Base-by-base conservation (phyloP, 2,797 vertebrate species). In the Sternotherus odoratus region DNA sequence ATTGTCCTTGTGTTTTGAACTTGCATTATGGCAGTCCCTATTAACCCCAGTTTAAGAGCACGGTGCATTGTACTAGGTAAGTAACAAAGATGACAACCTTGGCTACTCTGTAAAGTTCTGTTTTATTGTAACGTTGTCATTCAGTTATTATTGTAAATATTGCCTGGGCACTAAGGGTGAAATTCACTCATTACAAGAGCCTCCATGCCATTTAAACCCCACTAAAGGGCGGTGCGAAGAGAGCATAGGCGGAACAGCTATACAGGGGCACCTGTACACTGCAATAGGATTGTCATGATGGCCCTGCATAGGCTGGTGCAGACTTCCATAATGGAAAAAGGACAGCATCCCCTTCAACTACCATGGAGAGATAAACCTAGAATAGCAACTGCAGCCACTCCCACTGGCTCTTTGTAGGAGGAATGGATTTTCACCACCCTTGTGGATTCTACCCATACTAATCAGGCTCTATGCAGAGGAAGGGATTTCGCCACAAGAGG, bases 241-340 rank as follows among this genome's bases (percentile, higher is more conserved):
- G 23, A 74, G 46, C 12, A 26, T 15, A 39, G 49, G 57, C 81
- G 56, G 56, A 63, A 77, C 83, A 93, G 48, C 80, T 46, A 79
- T 53, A 43, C 50, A n/a, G 82, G 39, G 66, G 57, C 81, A 95
- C 85, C 82, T 77, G 77, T 53, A 79, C 19, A 46, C 1, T 1
- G 39, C 1, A 57, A 89, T 91, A 95, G 93, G 93, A 94, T 86
- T 57, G 87, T 97, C 92, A 91, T 87, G 91, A 33, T 66, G 75
- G 92, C 92, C 95, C 78, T 79, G 56, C 77, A 92, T 1, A 49
- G 83, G 83, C 92, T 95, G 82, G 77, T 95, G 90, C 63, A 43
- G 1, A 13, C 77, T 36, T 87, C 91, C 74, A 86, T 16, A 79
- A 54, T 0, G 0, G 26, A 48, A n/a, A 21, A 30, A 95, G n/a